Conservation (phyloP, 2,113 vertebrate genomes). For the Podilymbus podiceps region DNA sequence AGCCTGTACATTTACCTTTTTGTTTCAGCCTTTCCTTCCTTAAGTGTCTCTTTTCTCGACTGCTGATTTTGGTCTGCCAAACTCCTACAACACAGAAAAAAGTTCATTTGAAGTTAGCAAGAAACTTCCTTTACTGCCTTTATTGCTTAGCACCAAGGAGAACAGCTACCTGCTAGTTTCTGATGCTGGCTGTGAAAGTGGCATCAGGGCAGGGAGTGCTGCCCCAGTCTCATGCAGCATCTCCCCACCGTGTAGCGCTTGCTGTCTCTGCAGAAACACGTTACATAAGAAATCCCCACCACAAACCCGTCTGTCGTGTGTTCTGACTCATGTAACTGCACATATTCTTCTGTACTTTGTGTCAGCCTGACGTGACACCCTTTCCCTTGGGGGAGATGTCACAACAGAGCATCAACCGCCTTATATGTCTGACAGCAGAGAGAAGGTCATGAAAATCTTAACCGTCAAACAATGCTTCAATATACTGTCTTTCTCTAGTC, state of each 20-base stretch:
- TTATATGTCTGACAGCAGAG: background rate
- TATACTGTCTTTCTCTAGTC: background rate
- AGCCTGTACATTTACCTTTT: slow-evolving; percentile 47
- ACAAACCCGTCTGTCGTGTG: background rate
- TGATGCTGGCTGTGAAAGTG: background rate
- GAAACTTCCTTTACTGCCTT: background rate
- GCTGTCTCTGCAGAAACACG: background rate
- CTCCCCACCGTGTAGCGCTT: background rate
- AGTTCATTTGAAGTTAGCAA: background rate
- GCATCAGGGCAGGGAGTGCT: background rate
- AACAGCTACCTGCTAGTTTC: background rate
- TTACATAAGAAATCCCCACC: background rate
- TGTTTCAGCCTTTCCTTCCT: slow-evolving; percentile 66
- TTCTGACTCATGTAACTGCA: background rate
- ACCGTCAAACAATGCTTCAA: background rate
- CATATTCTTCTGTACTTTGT: background rate
- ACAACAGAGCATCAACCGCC: background rate
- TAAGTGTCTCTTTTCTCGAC: slow-evolving; percentile 62
- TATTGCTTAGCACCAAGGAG: background rate
- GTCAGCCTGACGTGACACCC: background rate
- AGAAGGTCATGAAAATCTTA: background rate
- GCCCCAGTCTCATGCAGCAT: background rate
- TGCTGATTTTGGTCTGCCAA: slow-evolving; percentile 72
- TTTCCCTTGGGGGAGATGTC: background rate
- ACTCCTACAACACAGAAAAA: slow-evolving; percentile 44